These are phyloP conservation scores for Nothoprocta pentlandii DNA, from an alignment of 2,113 vertebrate species.

Conservation along the genomic window DNA sequence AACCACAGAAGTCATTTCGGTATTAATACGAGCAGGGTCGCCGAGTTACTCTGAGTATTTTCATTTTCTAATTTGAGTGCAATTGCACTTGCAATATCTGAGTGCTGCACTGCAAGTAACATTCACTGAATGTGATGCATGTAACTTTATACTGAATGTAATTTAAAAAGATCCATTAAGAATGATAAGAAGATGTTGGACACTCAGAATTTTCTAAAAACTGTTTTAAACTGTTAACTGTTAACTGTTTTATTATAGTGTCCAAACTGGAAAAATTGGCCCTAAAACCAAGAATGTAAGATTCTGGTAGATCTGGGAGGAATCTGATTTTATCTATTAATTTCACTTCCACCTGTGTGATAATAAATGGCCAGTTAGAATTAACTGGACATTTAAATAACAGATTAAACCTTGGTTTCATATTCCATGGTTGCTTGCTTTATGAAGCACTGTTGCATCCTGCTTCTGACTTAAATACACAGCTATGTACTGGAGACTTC, in stretches of 20 bases:
- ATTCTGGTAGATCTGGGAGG: neutral
- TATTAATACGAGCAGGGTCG: neutral
- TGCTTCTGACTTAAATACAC: neutral
- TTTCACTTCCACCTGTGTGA: neutral
- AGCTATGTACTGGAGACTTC: neutral
- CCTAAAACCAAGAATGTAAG: neutral
- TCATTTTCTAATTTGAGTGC: neutral
- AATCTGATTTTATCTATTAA: neutral
- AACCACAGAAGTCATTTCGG: neutral
- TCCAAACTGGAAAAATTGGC: neutral
- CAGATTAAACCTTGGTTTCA: neutral
- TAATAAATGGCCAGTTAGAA: neutral
- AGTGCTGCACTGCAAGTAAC: neutral
- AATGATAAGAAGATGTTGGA: neutral
- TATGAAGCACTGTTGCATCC: neutral
- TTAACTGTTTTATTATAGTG: neutral
- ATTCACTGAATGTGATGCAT: neutral
- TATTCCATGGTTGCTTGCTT: neutral
- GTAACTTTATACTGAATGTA: neutral
- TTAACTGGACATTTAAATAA: neutral
- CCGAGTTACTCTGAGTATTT: neutral
- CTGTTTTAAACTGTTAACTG: neutral
- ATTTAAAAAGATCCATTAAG: neutral
- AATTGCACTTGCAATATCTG: neutral
- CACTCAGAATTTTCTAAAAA: neutral